Evolutionary conservation across 2,888 invertebrate genomes (phyloP), one percentile per base, ranked within the genome.

Genomic region (Phymatocera aterrima): DNA sequence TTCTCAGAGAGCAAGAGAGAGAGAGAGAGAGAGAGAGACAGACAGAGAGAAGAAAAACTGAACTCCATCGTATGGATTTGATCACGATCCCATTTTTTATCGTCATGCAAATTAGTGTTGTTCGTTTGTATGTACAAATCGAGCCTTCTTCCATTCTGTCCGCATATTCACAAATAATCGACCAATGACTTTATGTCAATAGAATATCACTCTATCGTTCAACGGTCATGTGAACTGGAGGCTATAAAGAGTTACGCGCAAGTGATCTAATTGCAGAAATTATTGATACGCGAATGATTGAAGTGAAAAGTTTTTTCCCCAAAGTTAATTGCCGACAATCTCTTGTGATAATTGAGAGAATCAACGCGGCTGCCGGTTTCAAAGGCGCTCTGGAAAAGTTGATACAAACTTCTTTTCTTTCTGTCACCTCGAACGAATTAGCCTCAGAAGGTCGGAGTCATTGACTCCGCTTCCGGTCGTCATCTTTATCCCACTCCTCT

Each of bases 391-490:
- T 57, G 21, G n/a, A 57, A 15, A 12, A 57, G 28, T 57, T 28
- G 28, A 57, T 28, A 57, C 57, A 57, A 57, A 12, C 57, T 57
- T 57, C 28, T 40, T 28, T 60, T 21, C n/a, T 15, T 21, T 51
- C 34, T 51, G 72, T 72, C 72, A 72, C 72, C 40, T 54, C 40
- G 75, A 28, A 28, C 57, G 60, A 75, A 75, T 75, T 24, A 57
- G 60, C 28, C 24, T 64, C 70, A 74, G 77, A 64, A 75, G 61
- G 57, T 60, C 70, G 78, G 85, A 87, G 87, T 88, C 88, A 88
- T 88, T 88, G 87, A 88, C 88, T 87, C 82, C 79, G 83, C 84
- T 87, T 88, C 88, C 88, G 87, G 86, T 86, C 84, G 81, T 84
- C 77, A 77, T 86, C 86, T 83, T 82, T 80, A 83, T 85, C 84